Base-by-base conservation (phyloP, 1,140 invertebrate genomes). In the Tetramorium parvispinum region DNA sequence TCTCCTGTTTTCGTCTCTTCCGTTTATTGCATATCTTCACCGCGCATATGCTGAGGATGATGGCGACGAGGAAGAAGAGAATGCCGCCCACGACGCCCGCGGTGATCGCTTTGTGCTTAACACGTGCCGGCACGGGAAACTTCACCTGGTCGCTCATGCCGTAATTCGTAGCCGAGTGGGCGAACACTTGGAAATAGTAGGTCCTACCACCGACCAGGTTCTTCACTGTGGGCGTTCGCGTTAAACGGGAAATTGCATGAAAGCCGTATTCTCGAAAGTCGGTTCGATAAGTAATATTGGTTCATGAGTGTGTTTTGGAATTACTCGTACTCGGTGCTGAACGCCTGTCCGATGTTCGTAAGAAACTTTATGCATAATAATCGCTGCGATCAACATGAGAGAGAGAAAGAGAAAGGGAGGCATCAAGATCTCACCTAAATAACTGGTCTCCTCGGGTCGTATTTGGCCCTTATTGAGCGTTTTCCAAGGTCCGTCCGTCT, bases 11-110 rank as follows among this genome's bases (percentile, higher is more conserved):
- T 96, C 98, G 97, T 95, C 98, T 96, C 95, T 99, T 99, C 93
- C 98, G 96, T 95, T 99, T 98, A 96, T 99, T 99, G 96, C 98
- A 99, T 94, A 99, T 98, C 96, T 99, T 99, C 92, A 99, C 98
- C 90, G 98, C 98, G 96, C 98, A 99, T 92, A 99, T 98, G 86
- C 98, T 98, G 91, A 99, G 96, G 94, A 99, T 99, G 95, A 99
- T 99, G 93, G 98, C 98, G 92, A 99, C 98, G 93, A 99, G 98
- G 96, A 99, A 99, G 96, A 99, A 99, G 91, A 99, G 96, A 92
- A 99, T 98, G 87, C 98, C 98, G 90, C 98, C 98, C 75, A 99
- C 98, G 86, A 99, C 97, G 59, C 98, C 98, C 89, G 98, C 98
- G 86, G 98, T 98, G 94, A 98, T 98, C 85, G 98, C 98, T 96